These are phyloP conservation scores for Bovichtus diacanthus DNA, from an alignment of 2,797 vertebrate species.

Conservation along the genomic window DNA sequence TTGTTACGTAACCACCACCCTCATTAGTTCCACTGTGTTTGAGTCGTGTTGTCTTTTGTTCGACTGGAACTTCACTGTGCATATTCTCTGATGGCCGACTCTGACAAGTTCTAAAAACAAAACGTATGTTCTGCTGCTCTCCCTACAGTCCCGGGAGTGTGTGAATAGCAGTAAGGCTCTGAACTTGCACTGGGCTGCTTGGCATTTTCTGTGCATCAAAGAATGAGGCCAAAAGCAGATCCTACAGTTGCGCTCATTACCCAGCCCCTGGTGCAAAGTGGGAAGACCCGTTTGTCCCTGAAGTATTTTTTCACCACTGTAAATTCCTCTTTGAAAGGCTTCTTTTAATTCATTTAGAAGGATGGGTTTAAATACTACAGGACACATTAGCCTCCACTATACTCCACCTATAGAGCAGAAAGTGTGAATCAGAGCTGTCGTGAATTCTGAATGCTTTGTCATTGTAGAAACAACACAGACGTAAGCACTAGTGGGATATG, in stretches of 20 bases:
- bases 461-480: neutral
- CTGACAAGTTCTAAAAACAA: neutral
- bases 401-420: too few species aligned
- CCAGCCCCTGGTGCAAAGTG: neutral
- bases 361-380: neutral
- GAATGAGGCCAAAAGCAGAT: neutral
- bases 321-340: neutral
- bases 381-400: neutral
- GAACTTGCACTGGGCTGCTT: neutral
- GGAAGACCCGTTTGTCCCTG: neutral
- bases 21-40: constrained; percentile 25
- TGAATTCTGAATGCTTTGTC: neutral
- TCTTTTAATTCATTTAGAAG: neutral
- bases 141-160: neutral
- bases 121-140: neutral
- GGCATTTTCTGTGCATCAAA: neutral
- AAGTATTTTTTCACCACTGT: neutral
- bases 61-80: neutral
- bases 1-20: constrained; percentile 21
- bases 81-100: neutral
- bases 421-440: neutral
- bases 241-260: neutral
- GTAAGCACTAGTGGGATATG: too few species aligned
- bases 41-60: constrained; percentile 23
- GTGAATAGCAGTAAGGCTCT: neutral